Percentiles rank a stretch among this genome's conserved stretches.
phyloP scores from a whole-genome alignment of 2,888 invertebrate species.

The Drosophila cracens region DNA sequence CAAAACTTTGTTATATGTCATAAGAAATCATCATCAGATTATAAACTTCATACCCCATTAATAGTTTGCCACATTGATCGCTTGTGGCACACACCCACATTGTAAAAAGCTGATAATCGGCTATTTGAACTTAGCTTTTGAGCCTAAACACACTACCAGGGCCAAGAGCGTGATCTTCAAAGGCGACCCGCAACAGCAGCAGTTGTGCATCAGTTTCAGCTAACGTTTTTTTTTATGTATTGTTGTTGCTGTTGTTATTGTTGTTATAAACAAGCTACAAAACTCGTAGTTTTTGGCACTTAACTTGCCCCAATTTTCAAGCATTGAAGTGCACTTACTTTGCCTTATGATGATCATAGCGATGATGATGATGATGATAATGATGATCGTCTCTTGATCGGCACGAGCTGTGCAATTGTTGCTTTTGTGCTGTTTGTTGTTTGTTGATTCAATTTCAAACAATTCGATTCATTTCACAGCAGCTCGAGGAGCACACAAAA shows the following conservation, averaged over 20 bases:
- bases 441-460: slow-evolving; percentile 63
- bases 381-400: slow-evolving; percentile 52
- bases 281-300: slow-evolving; percentile 66
- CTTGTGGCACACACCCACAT: slow-evolving; percentile 47
- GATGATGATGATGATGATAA: slow-evolving; percentile 21
- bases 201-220: slow-evolving; percentile 38
- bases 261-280: slow-evolving; percentile 39
- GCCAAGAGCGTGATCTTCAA: slow-evolving; percentile 70
- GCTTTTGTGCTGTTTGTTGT: slow-evolving; percentile 22
- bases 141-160: slow-evolving; percentile 70
- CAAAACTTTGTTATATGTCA: slow-evolving; percentile 11
- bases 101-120: slow-evolving; percentile 36
- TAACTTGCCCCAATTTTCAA: slow-evolving; percentile 76
- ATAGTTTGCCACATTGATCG: slow-evolving; percentile 23
- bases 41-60: slow-evolving; percentile 6
- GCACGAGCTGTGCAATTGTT: slow-evolving; percentile 62
- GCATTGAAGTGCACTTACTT: slow-evolving; percentile 72
- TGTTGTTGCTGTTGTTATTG: slow-evolving; percentile 13
- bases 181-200: slow-evolving; percentile 56
- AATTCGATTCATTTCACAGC: slow-evolving; percentile 70
- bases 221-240: slow-evolving; percentile 19
- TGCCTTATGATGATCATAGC: slow-evolving; percentile 43
- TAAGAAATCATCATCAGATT: not conserved
- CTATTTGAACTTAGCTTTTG: slow-evolving; percentile 47
- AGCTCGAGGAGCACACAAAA: slow-evolving; percentile 36